Base-by-base conservation (phyloP, 1,140 invertebrate genomes). In the Cydia pomonella region DNA sequence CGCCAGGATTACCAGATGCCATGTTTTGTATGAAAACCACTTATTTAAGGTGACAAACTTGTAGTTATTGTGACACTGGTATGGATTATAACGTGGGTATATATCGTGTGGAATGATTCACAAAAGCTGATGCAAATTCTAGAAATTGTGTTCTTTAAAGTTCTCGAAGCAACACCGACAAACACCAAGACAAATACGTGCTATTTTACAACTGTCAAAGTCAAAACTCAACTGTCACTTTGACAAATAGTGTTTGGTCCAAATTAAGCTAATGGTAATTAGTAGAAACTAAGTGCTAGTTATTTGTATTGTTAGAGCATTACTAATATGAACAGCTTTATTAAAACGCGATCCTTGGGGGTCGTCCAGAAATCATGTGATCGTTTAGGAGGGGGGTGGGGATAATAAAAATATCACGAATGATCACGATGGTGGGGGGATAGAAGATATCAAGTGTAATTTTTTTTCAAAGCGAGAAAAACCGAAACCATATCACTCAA, bases 1-100 rank as follows among this genome's bases (percentile, higher is more conserved):
- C 77, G 6, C 78, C 75, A 72, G 77, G 75, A 81, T 87, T 87
- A 76, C 84, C 84, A 21, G 82, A 79, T 74, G 73, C 78, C 88
- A 90, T 91, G 64, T 75, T 74, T 82, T 23, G 0, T 16, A 75
- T 53, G n/a, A 74, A 62, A 12, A 44, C 3, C 50, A 47, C 29
- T 21, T 62, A 47, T 73, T 64, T 74, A 3, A 73, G 47, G 18
- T 63, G 29, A 4, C 25, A 29, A 25, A 29, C 4, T 18, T n/a
- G 2, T 21, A 33, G n/a, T 6, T 29, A 27, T 7, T 33, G 13
- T 33, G 27, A 18, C 64, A 38, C 64, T 33, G 13, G 7, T 33
- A 18, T 18, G 27, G 5, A 69, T 41, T 7, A 9, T 33, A 10
- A 3, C 1, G 27, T 16, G n/a, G 29, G 64, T 69, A 3, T 33